Evolutionary conservation across 1,140 invertebrate genomes (phyloP), one percentile per base, ranked within the genome.

Genomic region (Camponotus pennsylvanicus): DNA sequence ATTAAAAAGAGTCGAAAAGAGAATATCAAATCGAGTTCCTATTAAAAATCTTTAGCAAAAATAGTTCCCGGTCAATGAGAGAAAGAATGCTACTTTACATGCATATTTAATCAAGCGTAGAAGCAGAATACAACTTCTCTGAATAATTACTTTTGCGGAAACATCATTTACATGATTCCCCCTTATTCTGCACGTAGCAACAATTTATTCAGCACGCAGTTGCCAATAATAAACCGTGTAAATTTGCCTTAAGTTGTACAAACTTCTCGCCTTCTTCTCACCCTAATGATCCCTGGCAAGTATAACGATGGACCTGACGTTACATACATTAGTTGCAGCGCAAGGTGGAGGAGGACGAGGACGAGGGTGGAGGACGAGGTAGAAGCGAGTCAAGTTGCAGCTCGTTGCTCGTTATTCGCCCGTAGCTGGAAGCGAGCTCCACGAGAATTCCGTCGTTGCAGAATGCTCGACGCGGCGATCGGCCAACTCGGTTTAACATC

Each of bases 221-320:
- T 83, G 69, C 69, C 69, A 73, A 83, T 70, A 80, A 52, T 49
- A 57, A 83, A 21, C 15, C 79, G 79, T 59, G 40, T 83, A 83
- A 83, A 83, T 83, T 83, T 70, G 40, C 55, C 40, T 34, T 37
- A 83, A 83, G 79, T 83, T 75, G 52, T 18, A 83, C 69, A 61
- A 73, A 83, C 79, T 82, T 82, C 67, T 82, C 79, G 40, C 55
- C 55, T 83, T 83, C 79, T 83, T 75, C 40, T 34, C 79, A 15
- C 32, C 11, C 69, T 83, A 83, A 83, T 83, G 79, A 83, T 83
- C 79, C 40, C 69, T 83, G 42, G 79, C 79, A 57, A 69, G 55
- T 83, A 83, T 83, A 83, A 83, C 79, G 79, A 83, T 57, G 69
- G 69, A 61, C 79, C 79, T 83, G 79, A 83, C 79, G 79, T 83